These are phyloP conservation scores for Amblyraja radiata DNA, from an alignment of 2,797 vertebrate species.

Conservation along the genomic window DNA sequence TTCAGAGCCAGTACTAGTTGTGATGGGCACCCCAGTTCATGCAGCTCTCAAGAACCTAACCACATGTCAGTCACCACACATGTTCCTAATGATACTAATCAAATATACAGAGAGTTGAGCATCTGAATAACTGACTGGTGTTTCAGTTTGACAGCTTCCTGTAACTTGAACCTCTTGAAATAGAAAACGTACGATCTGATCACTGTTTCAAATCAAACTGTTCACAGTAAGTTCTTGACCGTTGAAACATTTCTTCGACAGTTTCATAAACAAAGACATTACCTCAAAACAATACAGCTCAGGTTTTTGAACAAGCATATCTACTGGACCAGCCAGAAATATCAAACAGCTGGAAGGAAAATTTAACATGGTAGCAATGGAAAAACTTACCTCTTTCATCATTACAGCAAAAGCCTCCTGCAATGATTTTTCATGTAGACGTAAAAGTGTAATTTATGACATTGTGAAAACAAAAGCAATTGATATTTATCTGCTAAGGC, in stretches of 20 bases:
- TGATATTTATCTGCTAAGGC: not conserved
- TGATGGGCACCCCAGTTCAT: not conserved
- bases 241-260: constrained; percentile 29
- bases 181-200: constrained; percentile 33
- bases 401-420: not conserved
- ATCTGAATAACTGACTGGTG: constrained; percentile 37
- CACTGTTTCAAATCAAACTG: constrained; percentile 38
- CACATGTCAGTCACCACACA: constrained; percentile 36
- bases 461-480: not conserved
- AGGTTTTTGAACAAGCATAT: not conserved
- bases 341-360: constrained; percentile 26
- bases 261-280: constrained; percentile 23
- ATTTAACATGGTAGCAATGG: not conserved
- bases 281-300: constrained; percentile 26
- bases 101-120: constrained; percentile 31
- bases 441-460: not conserved
- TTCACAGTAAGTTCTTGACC: constrained; percentile 19
- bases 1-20: not conserved
- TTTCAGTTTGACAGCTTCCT: constrained; percentile 36
- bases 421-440: not conserved
- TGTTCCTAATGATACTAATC: constrained; percentile 38
- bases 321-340: constrained; percentile 13
- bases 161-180: constrained; percentile 34
- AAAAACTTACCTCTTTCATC: not conserved
- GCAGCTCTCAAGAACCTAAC: constrained; percentile 22